Conservation (phyloP, 2,797 vertebrate species). For the Chanos chanos region DNA sequence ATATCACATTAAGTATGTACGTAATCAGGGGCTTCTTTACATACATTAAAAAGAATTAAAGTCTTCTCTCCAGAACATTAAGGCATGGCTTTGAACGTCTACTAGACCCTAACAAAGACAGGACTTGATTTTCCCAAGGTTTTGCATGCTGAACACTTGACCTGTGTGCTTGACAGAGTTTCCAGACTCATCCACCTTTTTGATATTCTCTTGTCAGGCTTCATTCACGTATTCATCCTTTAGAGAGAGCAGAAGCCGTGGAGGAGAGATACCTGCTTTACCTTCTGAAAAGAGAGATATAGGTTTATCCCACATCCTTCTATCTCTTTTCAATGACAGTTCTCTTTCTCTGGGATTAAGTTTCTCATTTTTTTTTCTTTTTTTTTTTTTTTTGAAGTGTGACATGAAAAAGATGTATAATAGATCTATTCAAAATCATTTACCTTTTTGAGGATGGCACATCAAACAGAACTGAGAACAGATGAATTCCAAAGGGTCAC, state of each 20-base stretch:
- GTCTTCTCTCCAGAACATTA: conserved; percentile 55
- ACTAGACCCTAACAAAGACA: conserved; percentile 54
- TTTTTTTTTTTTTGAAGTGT: conserved; percentile 2
- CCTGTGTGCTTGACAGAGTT: conserved; percentile 60
- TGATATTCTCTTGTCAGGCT: conserved; percentile 52
- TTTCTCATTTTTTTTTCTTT: no score
- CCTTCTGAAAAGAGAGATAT: conserved; percentile 41
- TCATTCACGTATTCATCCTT: conserved; percentile 38
- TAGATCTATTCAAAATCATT: conserved; percentile 14
- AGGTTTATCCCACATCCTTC: conserved; percentile 40
- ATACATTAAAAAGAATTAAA: conserved; percentile 69
- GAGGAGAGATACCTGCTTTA: conserved; percentile 38
- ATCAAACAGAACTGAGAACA: conserved; percentile 21
- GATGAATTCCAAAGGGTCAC: no score
- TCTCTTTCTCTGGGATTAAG: conserved; percentile 16
- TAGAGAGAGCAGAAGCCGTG: conserved; percentile 31
- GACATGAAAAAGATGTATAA: conserved; percentile 6
- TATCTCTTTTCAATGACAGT: conserved; percentile 36
- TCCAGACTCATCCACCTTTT: conserved; percentile 42
- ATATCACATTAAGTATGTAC: conserved; percentile 53
- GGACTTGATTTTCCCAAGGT: conserved; percentile 45
- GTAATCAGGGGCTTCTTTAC: conserved; percentile 71
- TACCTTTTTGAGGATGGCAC: conserved; percentile 20
- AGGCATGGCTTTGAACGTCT: conserved; percentile 52
- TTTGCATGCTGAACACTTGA: conserved; percentile 62